Conservation (phyloP, 1,140 invertebrate genomes). For the Diuraphis noxia region DNA sequence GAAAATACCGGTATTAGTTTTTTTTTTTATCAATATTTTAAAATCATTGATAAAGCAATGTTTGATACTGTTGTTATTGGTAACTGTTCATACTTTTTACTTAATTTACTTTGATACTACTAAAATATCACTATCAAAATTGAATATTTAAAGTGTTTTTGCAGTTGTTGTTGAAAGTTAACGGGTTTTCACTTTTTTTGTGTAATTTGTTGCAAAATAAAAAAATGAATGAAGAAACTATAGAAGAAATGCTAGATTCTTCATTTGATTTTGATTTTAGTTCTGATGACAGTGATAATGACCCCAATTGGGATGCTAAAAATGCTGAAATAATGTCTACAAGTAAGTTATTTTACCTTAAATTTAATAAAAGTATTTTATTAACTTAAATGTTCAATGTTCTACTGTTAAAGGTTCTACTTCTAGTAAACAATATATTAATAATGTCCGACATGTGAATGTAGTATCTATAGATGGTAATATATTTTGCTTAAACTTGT, state of each 20-base stretch:
- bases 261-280: not conserved
- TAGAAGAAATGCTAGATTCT: not conserved
- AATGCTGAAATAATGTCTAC: not conserved
- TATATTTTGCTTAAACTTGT: too few species aligned
- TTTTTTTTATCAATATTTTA: constrained; percentile 17
- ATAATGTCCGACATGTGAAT: not conserved
- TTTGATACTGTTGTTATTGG: too few species aligned
- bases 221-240: not conserved
- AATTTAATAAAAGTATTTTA: not conserved
- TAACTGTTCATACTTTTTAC: too few species aligned
- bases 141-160: too few species aligned
- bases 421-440: not conserved
- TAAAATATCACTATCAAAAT: too few species aligned
- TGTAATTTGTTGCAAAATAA: not conserved
- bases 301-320: not conserved
- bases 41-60: constrained; percentile 9
- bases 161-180: too few species aligned
- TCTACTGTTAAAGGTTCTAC: not conserved
- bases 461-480: not conserved
- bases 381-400: not conserved
- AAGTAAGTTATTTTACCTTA: not conserved
- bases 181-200: too few species aligned
- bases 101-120: too few species aligned
- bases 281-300: not conserved
- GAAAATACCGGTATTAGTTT: not conserved